Evolutionary conservation across 2,797 vertebrate species (phyloP), one percentile per base, ranked within the genome.

Genomic region (Pipistrellus nathusii): DNA sequence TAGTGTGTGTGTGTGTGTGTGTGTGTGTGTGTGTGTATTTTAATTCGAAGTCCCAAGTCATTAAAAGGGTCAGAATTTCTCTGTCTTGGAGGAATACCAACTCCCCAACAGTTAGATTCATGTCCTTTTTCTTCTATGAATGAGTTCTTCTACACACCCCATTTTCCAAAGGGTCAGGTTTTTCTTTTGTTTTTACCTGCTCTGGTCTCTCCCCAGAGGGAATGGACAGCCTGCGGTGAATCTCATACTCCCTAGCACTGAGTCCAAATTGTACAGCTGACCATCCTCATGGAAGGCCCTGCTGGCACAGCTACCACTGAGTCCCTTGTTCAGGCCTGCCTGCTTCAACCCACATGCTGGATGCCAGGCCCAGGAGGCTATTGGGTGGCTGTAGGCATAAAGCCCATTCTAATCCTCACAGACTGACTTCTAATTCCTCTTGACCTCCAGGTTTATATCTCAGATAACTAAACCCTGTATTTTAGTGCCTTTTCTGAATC

Each of bases 291-390:
- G 30, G 38, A 68, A 20, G 8, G 13, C 68, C 9, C 78, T 48
- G 27, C 35, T 8, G 7, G 14, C 9, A 3, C 0, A 20, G 64
- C 32, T 32, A 5, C n/a, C 11, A 1, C 1, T 4, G 10, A 21
- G 2, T 27, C 30, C 0, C 44, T 18, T 10, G 18, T 23, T 82
- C 38, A 3, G 38, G 18, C 46, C 48, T 86, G 46, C 46, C 48
- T 86, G 53, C 46, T 76, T 68, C 62, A 5, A 32, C 2, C 6
- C 41, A 20, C 13, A 0, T 3, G 27, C 27, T 38, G 17, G 35
- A n/a, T 0, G 8, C 27, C 46, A 83, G 66, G 23, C 17, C 53
- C 53, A 1, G 32, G 72, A 53, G 10, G 30, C 23, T 8, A 12
- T 0, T 15, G 14, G 27, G 35, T 15, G 64, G n/a, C 48, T 53